Evolutionary conservation across 2,888 invertebrate genomes (phyloP).

Genomic region (Anthrax anthrax): DNA sequence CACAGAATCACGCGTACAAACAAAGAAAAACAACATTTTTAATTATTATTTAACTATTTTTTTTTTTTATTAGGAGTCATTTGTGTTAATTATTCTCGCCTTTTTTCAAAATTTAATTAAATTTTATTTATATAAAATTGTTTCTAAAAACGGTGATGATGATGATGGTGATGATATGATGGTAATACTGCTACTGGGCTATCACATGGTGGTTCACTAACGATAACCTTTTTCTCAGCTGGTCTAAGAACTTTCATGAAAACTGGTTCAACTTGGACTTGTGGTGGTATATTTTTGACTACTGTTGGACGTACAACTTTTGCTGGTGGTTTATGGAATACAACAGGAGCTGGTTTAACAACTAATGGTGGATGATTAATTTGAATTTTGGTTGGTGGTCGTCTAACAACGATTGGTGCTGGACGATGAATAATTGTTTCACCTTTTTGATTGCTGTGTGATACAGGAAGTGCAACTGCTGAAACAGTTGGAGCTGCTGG

Average conservation of each 20-base stretch:
- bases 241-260: slow-evolving; percentile 29
- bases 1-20: too few species aligned
- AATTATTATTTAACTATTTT: too few species aligned
- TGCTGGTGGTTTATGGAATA: slow-evolving; percentile 33
- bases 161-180: neutral
- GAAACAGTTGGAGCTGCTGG: neutral
- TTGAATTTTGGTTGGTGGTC: slow-evolving; percentile 30
- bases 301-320: slow-evolving; percentile 28
- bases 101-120: too few species aligned
- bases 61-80: too few species aligned
- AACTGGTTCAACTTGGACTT: slow-evolving; percentile 31
- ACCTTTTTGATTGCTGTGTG: neutral
- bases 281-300: slow-evolving; percentile 28
- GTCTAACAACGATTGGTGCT: slow-evolving; percentile 31
- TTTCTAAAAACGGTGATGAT: too few species aligned
- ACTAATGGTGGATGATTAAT: slow-evolving; percentile 33
- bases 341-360: slow-evolving; percentile 32
- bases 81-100: too few species aligned
- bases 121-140: too few species aligned
- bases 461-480: neutral
- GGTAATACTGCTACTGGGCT: neutral
- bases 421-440: slow-evolving; percentile 32
- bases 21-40: too few species aligned
- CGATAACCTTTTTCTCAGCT: neutral
- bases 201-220: neutral